Evolutionary conservation across 2,113 vertebrate genomes (phyloP).

Genomic region (Buteo buteo): DNA sequence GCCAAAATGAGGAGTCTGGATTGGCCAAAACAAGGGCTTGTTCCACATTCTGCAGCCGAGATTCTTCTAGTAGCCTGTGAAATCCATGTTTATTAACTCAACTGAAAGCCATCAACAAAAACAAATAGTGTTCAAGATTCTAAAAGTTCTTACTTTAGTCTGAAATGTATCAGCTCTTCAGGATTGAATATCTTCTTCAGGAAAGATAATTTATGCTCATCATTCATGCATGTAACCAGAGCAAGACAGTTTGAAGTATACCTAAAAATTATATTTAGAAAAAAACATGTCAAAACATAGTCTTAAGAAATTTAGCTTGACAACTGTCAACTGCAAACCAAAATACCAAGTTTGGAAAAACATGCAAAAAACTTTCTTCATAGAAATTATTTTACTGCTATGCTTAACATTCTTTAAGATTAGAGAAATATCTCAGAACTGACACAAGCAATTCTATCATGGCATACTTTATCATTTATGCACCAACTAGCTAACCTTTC

Average conservation of each 20-base stretch:
- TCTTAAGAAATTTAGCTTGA: neutral
- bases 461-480: neutral
- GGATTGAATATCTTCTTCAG: constrained; percentile 87
- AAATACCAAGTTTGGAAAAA: neutral
- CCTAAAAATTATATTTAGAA: constrained; percentile 68
- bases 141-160: constrained; percentile 82
- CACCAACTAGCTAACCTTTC: neutral
- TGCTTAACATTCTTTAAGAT: neutral
- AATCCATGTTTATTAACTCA: neutral
- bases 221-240: constrained; percentile 91
- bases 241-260: constrained; percentile 94
- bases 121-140: neutral
- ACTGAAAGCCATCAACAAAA: neutral
- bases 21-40: constrained; percentile 87
- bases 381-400: neutral
- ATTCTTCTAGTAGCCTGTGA: constrained; percentile 87
- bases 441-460: neutral
- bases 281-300: neutral
- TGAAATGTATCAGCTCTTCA: constrained; percentile 91
- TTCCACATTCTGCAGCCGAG: constrained; percentile 83
- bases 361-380: neutral
- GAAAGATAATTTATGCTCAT: constrained; percentile 91
- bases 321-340: neutral
- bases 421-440: neutral
- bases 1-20: constrained; percentile 79